Conservation (phyloP, 2,113 vertebrate species). For the Ascaphus truei region DNA sequence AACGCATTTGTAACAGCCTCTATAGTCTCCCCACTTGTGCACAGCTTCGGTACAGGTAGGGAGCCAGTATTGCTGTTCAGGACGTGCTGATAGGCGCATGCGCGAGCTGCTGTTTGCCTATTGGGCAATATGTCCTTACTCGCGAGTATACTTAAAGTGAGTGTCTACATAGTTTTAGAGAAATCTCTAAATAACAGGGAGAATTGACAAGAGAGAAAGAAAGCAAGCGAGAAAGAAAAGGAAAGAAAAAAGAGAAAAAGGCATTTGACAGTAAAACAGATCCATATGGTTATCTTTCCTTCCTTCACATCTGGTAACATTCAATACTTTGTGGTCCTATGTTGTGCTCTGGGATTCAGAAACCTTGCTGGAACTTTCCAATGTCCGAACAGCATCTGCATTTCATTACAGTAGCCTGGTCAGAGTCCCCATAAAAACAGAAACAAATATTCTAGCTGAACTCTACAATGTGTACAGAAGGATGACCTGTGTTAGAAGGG, state of each 20-base stretch:
- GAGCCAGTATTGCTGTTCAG: no score
- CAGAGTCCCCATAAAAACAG: background rate
- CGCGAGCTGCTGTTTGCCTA: no score
- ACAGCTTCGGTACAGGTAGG: no score
- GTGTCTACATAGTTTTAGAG: no score
- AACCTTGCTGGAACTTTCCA: background rate
- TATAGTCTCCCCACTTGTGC: no score
- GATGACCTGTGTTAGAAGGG: conserved; percentile 5
- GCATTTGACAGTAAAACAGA: background rate
- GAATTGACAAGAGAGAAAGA: no score
- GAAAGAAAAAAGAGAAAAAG: background rate
- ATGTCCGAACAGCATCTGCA: background rate
- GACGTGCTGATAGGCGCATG: no score
- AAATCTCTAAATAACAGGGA: no score
- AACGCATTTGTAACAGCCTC: no score
- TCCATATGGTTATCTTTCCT: background rate
- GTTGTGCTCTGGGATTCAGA: background rate
- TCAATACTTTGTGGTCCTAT: background rate
- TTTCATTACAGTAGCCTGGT: background rate
- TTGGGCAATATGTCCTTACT: no score
- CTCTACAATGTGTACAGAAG: background rate
- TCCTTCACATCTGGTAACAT: background rate
- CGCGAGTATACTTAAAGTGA: no score
- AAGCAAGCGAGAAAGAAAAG: no score
- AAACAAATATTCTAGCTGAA: background rate